These are phyloP conservation scores for Stichopus horrens DNA, from an alignment of 53 echinoderm and acorn worm genomes.

Conservation along the genomic window DNA sequence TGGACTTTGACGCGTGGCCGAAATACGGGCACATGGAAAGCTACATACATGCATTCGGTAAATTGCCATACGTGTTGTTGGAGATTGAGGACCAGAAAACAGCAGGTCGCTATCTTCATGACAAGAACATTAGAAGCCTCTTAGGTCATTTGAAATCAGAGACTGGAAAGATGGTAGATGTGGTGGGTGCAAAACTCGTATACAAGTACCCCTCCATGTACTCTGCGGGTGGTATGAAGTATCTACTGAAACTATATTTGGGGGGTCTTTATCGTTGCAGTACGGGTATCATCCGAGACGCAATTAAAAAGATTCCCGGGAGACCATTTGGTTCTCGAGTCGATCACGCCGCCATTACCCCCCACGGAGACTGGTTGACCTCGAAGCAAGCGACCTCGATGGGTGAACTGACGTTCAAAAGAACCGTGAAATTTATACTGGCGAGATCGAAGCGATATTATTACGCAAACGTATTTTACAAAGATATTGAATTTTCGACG, in stretches of 20 bases:
- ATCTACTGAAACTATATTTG: background rate
- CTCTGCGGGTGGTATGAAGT: background rate
- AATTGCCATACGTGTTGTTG: background rate
- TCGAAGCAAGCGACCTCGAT: background rate
- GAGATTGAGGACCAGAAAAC: background rate
- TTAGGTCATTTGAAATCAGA: background rate
- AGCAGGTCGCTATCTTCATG: background rate
- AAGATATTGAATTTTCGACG: background rate
- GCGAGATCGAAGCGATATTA: background rate
- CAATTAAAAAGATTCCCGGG: background rate
- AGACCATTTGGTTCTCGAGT: background rate
- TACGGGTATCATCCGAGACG: background rate
- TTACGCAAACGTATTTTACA: background rate
- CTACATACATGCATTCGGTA: background rate
- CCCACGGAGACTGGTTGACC: background rate
- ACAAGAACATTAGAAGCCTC: background rate
- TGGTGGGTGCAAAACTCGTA: background rate
- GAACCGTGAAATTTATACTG: background rate
- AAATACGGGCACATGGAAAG: background rate
- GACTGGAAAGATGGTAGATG: background rate
- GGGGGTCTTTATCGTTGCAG: background rate
- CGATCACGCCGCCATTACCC: background rate
- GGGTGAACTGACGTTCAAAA: background rate
- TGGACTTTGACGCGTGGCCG: background rate
- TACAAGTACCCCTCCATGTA: constrained; percentile 1